Base-by-base conservation (phyloP, 2,113 vertebrate genomes). In the Brachionichthys hirsutus region DNA sequence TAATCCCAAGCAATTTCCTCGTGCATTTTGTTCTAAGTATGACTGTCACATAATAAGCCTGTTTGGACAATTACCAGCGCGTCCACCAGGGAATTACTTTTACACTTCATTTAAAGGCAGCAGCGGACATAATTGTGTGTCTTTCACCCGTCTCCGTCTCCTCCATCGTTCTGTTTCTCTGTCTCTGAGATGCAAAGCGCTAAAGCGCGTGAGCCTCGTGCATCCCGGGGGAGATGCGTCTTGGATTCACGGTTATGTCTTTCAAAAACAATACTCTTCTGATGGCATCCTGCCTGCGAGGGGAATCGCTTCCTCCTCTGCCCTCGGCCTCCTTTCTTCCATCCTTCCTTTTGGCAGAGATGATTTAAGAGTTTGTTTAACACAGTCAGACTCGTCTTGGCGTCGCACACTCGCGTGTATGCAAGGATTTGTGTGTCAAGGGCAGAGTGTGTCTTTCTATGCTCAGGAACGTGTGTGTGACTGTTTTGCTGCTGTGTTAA, bases 11-110 rank as follows among this genome's bases (percentile, higher is more conserved):
- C 77, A 88, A 78, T 89, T 89, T 82, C 77, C 70, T 63, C 62
- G 77, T 20, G 67, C 75, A 67, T 78, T 89, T 87, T 85, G 82
- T 89, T 90, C 81, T 84, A 80, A 83, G 77, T 65, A 75, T 78
- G 89, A 89, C 83, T 89, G 89, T 91, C 89, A 88, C 86, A 89
- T 91, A 86, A 91, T 89, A 84, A 85, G 73, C 77, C 77, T 87
- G 87, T 90, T 90, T 85, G 80, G 87, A 84, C 70, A 88, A 90
- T 91, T 88, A 89, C 83, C 22, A 60, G 62, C 50, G 78, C 86
- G 85, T 89, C 87, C 87, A 89, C 44, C 7, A 62, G 89, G 81
- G 87, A 90, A 87, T 90, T 88, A 89, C 68, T 81, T 81, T 62
- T 86, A 84, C 87, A 86, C 85, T 86, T 85, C 83, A 88, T 89